Conservation (phyloP, 92 coral and sea anemone genomes). For the Siderastrea siderea region DNA sequence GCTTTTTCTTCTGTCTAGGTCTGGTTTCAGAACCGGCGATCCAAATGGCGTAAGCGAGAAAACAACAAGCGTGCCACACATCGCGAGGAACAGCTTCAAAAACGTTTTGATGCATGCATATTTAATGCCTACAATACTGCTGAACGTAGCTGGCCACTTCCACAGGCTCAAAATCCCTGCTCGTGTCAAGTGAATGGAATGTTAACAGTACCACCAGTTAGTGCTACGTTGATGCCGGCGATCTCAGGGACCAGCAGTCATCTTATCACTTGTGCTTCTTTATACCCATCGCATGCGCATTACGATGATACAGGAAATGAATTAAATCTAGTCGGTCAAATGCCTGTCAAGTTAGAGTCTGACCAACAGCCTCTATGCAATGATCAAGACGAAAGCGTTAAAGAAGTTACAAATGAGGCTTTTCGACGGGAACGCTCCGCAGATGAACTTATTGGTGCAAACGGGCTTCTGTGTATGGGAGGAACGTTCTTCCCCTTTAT, state of each 20-base stretch:
- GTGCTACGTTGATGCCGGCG: slow-evolving; percentile 2
- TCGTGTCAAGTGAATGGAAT: slow-evolving; percentile 12
- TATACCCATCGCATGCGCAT: background rate
- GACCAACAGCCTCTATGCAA: background rate
- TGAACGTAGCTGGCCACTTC: slow-evolving; percentile 11
- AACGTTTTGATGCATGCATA: background rate
- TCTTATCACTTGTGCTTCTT: slow-evolving; percentile 53
- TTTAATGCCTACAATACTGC: background rate
- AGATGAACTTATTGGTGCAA: slow-evolving; percentile 29
- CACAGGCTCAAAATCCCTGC: slow-evolving; percentile 14
- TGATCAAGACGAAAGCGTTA: background rate
- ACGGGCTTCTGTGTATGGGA: slow-evolving; percentile 35
- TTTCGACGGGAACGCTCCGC: slow-evolving; percentile 20
- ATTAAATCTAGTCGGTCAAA: background rate
- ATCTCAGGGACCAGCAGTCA: background rate
- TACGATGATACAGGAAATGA: background rate
- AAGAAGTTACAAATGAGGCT: background rate
- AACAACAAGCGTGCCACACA: slow-evolving; percentile 14
- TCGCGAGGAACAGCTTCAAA: background rate
- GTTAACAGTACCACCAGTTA: background rate
- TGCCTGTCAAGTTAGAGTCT: background rate
- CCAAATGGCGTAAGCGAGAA: slow-evolving; percentile 57
- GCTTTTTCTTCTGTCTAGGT: slow-evolving; percentile 31
- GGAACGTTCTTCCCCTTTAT: background rate
- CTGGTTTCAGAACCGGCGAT: slow-evolving; percentile 75